phyloP scores from a whole-genome alignment of 2,113 vertebrate genomes.

The Epinephelus lanceolatus region DNA sequence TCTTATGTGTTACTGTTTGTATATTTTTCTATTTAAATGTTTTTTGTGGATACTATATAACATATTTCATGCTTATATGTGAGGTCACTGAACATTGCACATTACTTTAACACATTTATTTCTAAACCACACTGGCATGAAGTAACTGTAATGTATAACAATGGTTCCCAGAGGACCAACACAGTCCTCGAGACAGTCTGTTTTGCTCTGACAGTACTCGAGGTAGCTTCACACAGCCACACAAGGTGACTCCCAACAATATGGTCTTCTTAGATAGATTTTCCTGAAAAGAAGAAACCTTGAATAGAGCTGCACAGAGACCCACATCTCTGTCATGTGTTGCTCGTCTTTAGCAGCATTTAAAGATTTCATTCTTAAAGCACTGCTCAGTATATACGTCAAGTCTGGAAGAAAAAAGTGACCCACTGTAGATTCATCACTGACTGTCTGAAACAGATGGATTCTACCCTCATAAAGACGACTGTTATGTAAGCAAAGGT shows the following conservation, averaged over 20 bases:
- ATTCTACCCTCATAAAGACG: constrained; percentile 15
- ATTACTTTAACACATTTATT: neutral
- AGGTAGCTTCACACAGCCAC: neutral
- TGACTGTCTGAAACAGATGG: neutral
- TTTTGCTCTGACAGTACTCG: neutral
- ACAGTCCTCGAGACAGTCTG: neutral
- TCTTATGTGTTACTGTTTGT: too few relatives aligned
- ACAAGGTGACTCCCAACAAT: neutral
- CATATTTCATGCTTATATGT: too few relatives aligned
- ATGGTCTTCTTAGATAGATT: neutral
- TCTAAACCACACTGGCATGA: neutral
- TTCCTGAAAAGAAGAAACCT: neutral
- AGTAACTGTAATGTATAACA: neutral
- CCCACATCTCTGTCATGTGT: neutral
- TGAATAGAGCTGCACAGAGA: neutral
- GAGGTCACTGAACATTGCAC: neutral
- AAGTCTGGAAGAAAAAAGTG: neutral
- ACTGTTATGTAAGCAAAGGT: constrained; percentile 40
- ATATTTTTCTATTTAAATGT: neutral
- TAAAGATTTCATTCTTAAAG: neutral
- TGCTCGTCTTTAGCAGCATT: neutral
- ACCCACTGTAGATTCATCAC: constrained; percentile 5
- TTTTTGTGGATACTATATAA: neutral
- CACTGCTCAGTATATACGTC: neutral
- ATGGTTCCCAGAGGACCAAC: neutral